A percentile compares a stretch with the other conserved stretches of the same genome.
phyloP scores from a whole-genome alignment of 2,888 invertebrate genomes.

The Meiosimyza decipiens region DNA sequence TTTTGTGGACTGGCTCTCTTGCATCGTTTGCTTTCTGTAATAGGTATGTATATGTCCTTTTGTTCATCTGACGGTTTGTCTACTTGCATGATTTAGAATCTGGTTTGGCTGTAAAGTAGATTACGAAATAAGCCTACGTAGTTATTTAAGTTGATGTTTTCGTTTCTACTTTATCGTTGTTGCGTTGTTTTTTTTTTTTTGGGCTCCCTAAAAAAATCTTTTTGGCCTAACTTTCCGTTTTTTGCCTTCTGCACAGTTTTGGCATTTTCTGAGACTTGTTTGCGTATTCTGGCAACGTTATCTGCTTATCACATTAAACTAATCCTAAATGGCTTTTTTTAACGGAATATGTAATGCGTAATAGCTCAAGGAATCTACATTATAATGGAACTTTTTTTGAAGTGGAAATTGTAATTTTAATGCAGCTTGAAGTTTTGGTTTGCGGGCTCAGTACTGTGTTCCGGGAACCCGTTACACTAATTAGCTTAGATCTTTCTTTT shows the following conservation, averaged over 20 bases:
- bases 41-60: conserved; percentile 5
- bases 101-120: conserved; percentile 50
- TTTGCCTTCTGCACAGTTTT: conserved; percentile 36
- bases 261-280: conserved; percentile 57
- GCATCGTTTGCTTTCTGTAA: not conserved
- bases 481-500: no score
- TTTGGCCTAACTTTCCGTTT: not conserved
- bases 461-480: no score
- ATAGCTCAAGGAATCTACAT: conserved; percentile 13
- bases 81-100: conserved; percentile 30
- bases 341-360: conserved; percentile 58
- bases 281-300: conserved; percentile 62
- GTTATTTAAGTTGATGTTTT: conserved; percentile 61
- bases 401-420: not conserved
- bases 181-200: conserved; percentile 53
- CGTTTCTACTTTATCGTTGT: conserved; percentile 52
- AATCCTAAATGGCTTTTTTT: conserved; percentile 64
- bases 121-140: conserved; percentile 57
- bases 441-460: not conserved
- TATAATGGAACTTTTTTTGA: not conserved
- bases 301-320: conserved; percentile 63
- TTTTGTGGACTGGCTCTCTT: not conserved
- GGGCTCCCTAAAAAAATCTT: conserved; percentile 49
- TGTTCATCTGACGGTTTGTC: conserved; percentile 9
- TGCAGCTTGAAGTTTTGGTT: not conserved